Base-by-base conservation (phyloP, 2,113 vertebrate genomes). In the Mesocricetus auratus region DNA sequence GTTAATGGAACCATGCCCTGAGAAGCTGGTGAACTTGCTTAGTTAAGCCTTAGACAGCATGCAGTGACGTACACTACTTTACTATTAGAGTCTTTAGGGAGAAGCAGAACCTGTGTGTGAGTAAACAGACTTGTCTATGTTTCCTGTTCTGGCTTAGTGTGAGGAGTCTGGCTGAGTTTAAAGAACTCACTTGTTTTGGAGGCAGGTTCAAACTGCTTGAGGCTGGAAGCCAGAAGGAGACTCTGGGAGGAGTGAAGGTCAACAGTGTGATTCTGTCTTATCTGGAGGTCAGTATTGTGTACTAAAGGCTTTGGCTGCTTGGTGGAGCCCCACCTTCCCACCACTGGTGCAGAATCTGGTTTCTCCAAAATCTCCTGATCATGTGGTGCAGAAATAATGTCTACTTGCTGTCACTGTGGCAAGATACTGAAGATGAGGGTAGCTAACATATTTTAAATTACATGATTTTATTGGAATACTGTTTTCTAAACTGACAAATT, bases 401-500 rank as follows among this genome's bases (percentile, higher is more conserved):
- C 66, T 39, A 21, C 26, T 47, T 33, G 16, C 39, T 45, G 29
- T 42, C 39, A 31, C 60, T 47, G 60, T 47, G 82, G 8, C 82
- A 86, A 86, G 39, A 33, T 33, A 47, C 39, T 86, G 82, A 86
- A 47, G 19, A 42, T 83, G 15, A 62, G 12, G n/a, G 31, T 39
- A 36, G 21, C 6, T 56, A 39, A 82, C 26, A 60, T 17, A 83
- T 31, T 62, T 83, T 62, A 47, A 66, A 66, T 86, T 66, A 86
- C 31, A 66, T 66, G 62, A 86, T 47, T 86, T 47, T 86, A 86
- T 66, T 77, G 29, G 71, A 87, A 73, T 88, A 42, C 16, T 77
- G 16, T 82, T 95, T 95, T 91, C 58, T 64, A 87, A 8, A 50
- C n/a, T 62, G n/a, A 62, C 81, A 45, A 83, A 83, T 83, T 39